These are phyloP conservation scores for Etheostoma cragini DNA, from an alignment of 2,113 vertebrate species.

Conservation along the genomic window DNA sequence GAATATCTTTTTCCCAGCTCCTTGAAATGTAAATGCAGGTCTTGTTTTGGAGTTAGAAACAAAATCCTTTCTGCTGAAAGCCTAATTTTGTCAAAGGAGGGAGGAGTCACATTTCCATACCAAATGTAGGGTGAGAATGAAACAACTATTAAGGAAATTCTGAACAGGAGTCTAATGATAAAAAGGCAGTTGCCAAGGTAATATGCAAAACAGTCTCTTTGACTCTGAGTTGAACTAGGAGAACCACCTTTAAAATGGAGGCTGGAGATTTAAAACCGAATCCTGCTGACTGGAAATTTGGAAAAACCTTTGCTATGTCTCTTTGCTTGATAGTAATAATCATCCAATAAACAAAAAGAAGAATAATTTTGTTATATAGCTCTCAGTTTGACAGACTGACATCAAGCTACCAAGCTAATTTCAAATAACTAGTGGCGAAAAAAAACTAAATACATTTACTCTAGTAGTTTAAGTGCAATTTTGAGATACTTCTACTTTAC, in stretches of 20 bases:
- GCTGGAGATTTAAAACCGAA: slow-evolving; percentile 35
- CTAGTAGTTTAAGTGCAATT: background rate
- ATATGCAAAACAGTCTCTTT: slow-evolving; percentile 78
- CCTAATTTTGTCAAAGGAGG: slow-evolving; percentile 73
- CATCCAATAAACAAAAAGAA: background rate
- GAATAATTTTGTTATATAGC: background rate
- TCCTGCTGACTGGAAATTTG: slow-evolving; percentile 22
- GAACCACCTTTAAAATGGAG: slow-evolving; percentile 63
- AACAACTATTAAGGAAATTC: slow-evolving; percentile 77
- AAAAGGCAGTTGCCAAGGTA: slow-evolving; percentile 80
- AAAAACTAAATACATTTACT: background rate
- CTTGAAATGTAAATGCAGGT: slow-evolving; percentile 77
- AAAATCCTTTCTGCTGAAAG: slow-evolving; percentile 75
- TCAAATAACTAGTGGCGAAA: background rate
- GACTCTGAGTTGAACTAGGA: slow-evolving; percentile 71
- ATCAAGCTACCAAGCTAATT: background rate
- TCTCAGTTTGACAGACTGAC: background rate
- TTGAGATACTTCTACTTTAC: background rate
- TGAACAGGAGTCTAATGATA: slow-evolving; percentile 74
- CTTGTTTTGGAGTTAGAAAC: slow-evolving; percentile 75
- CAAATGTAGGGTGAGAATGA: slow-evolving; percentile 76
- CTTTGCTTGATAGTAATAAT: background rate
- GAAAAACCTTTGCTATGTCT: background rate
- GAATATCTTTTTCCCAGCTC: slow-evolving; percentile 60
- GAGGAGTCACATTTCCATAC: slow-evolving; percentile 82